A percentile compares a stretch with the other conserved stretches of the same genome.
Evolutionary conservation across 92 coral and sea anemone genomes (phyloP).

Genomic region (Scolanthus callimorphus): DNA sequence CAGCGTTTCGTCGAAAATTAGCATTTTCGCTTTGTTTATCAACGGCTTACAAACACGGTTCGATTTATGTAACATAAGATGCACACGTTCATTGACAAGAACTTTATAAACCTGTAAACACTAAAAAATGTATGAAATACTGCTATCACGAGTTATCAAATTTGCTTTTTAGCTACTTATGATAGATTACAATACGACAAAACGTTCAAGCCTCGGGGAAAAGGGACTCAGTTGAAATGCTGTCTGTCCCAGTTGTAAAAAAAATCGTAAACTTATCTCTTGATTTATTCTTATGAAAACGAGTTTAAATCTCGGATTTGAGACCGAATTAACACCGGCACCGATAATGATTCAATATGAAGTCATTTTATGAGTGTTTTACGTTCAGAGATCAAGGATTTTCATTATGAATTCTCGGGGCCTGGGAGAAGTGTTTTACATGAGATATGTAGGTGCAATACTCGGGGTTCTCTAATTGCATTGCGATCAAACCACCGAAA

Average conservation of each 20-base stretch:
- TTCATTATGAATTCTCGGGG: conserved; percentile 30
- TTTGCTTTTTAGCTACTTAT: neutral
- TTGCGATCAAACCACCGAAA: conserved; percentile 24
- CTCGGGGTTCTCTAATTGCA: conserved; percentile 41
- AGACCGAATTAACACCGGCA: too few relatives aligned
- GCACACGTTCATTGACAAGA: conserved; percentile 2
- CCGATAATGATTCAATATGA: too few relatives aligned
- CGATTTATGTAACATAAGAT: conserved; percentile 1
- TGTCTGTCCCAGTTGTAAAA: too few relatives aligned
- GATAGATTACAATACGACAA: too few relatives aligned
- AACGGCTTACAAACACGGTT: neutral
- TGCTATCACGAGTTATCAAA: neutral
- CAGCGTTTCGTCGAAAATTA: conserved; percentile 45
- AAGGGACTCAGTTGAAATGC: too few relatives aligned
- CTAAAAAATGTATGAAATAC: conserved; percentile 1
- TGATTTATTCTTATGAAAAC: too few relatives aligned
- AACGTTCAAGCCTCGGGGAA: too few relatives aligned
- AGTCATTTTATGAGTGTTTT: too few relatives aligned
- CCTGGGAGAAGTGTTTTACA: conserved; percentile 50
- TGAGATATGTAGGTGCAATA: conserved; percentile 45
- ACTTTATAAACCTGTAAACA: conserved; percentile 2
- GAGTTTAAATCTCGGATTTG: too few relatives aligned
- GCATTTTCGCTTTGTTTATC: conserved; percentile 85
- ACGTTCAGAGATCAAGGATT: conserved; percentile 43
- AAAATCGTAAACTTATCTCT: too few relatives aligned